These are phyloP conservation scores for Tachyglossus aculeatus DNA, from an alignment of 2,797 vertebrate species.

Conservation along the genomic window DNA sequence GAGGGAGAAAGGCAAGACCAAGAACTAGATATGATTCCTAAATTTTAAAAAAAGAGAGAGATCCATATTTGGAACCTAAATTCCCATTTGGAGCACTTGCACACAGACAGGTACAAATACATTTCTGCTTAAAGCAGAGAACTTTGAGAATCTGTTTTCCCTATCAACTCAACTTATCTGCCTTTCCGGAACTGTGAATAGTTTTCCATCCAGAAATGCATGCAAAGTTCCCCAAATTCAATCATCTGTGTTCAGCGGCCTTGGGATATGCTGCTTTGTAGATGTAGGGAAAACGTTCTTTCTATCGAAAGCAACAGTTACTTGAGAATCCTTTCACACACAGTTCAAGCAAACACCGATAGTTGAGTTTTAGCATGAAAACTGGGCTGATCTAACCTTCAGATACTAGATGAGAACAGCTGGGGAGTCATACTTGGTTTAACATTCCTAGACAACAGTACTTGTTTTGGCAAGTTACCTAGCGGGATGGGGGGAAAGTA, in stretches of 20 bases:
- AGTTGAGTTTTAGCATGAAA: conserved; percentile 7
- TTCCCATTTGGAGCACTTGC: not conserved
- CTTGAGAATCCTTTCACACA: not conserved
- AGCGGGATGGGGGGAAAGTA: conserved; percentile 6
- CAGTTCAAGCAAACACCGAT: conserved; percentile 6
- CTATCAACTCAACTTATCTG: not conserved
- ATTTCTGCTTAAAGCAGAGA: conserved; percentile 1
- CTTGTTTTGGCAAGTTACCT: conserved; percentile 19
- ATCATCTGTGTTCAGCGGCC: not conserved
- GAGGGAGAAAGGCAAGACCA: too few relatives aligned
- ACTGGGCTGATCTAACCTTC: conserved; percentile 33
- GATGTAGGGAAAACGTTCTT: not conserved
- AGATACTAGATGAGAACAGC: conserved; percentile 35
- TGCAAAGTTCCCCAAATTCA: not conserved
- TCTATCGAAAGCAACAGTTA: too few relatives aligned
- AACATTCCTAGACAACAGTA: conserved; percentile 50
- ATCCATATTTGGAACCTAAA: not conserved
- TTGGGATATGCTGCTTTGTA: conserved; percentile 6
- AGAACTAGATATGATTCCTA: not conserved
- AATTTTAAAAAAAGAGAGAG: conserved; percentile 9
- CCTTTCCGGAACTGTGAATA: conserved; percentile 1
- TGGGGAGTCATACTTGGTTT: conserved; percentile 33
- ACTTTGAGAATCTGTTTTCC: not conserved
- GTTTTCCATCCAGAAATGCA: conserved; percentile 4
- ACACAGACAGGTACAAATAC: not conserved